A percentile compares a stretch with the other conserved stretches of the same genome.
These are phyloP conservation scores for Pangasius macronema DNA, from an alignment of 2,797 vertebrate genomes.

Conservation along the genomic window DNA sequence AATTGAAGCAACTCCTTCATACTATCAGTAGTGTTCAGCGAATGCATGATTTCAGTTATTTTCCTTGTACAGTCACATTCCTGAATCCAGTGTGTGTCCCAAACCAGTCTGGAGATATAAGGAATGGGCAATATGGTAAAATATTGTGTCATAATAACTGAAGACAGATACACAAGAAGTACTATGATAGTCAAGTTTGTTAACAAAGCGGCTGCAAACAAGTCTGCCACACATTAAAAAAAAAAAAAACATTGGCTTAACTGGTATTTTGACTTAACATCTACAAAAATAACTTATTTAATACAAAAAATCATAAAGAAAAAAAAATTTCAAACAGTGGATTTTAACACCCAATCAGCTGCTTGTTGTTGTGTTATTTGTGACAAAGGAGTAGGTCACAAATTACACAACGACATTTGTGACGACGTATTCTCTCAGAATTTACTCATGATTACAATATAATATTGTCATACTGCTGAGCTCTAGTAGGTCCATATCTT, in stretches of 20 bases:
- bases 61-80: neutral
- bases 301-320: neutral
- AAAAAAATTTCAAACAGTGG: neutral
- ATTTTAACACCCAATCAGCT: neutral
- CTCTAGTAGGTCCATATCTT: neutral
- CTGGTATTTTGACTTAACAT: neutral
- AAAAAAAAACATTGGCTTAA: neutral
- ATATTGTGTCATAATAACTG: neutral
- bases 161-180: neutral
- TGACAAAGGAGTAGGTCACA: neutral
- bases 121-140: neutral
- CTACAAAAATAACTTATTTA: neutral
- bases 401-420: too few relatives aligned
- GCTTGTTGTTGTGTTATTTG: too few relatives aligned
- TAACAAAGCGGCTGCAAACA: neutral
- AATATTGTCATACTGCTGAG: neutral
- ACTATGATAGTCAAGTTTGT: neutral
- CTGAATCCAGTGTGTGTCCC: neutral
- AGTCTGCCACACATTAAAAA: neutral
- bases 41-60: slow-evolving; percentile 9
- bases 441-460: neutral
- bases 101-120: neutral
- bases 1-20: neutral
- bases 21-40: neutral
- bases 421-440: too few relatives aligned